A percentile compares a stretch with the other conserved stretches of the same genome.
Conservation (phyloP, 1,140 invertebrate species). For the Mycetomoellerius zeteki region DNA sequence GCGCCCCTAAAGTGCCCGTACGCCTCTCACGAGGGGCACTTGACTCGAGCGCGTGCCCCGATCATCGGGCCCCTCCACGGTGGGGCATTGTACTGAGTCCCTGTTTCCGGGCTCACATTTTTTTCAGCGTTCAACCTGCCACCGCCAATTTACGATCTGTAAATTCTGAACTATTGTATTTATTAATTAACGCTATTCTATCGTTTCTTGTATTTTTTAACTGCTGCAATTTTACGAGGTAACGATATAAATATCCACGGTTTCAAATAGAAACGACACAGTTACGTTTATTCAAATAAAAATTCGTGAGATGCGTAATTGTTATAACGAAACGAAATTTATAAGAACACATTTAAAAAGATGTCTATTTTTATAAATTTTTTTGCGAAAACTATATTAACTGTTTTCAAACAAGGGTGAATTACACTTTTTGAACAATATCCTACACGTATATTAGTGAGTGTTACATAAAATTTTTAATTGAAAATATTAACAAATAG, state of each 20-base stretch:
- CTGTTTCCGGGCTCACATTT: slow-evolving; percentile 23
- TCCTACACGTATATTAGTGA: no score
- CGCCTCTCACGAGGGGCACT: slow-evolving; percentile 64
- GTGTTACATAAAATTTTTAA: no score
- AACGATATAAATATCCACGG: not conserved
- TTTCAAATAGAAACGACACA: not conserved
- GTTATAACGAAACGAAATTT: no score
- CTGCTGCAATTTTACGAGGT: not conserved
- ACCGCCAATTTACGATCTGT: not conserved
- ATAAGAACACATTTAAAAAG: no score
- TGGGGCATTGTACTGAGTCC: not conserved
- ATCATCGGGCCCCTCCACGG: not conserved
- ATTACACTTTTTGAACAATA: no score
- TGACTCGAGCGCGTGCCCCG: slow-evolving; percentile 53
- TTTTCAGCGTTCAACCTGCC: not conserved
- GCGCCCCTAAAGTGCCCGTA: slow-evolving; percentile 16
- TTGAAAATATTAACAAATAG: no score
- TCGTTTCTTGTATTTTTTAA: not conserved
- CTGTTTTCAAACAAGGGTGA: no score
- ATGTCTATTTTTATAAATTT: no score
- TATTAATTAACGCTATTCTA: not conserved
- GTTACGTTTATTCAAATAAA: not conserved
- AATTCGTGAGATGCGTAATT: no score
- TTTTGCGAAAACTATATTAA: no score
- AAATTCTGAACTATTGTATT: not conserved